Evolutionary conservation across 2,888 invertebrate genomes (phyloP).

Genomic region (Drosophila melanosoma): DNA sequence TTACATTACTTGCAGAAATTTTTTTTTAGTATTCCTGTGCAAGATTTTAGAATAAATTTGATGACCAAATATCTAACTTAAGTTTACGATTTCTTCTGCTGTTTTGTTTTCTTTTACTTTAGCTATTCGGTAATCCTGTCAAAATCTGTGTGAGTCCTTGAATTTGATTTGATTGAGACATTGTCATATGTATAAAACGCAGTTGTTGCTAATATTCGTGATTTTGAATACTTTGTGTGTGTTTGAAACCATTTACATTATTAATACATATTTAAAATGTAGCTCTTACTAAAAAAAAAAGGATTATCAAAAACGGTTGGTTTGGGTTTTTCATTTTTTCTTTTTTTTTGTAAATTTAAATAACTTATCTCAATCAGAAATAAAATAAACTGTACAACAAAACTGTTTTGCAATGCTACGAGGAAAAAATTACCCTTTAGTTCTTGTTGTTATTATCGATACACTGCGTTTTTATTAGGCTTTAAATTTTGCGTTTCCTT

Average conservation of each 20-base stretch:
- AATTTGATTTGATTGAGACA: slow-evolving; percentile 4
- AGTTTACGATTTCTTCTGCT: background rate
- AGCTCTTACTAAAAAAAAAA: slow-evolving; percentile 47
- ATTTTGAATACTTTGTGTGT: slow-evolving; percentile 52
- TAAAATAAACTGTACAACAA: slow-evolving; percentile 40
- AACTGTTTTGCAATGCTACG: slow-evolving; percentile 53
- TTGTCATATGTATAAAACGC: slow-evolving; percentile 24
- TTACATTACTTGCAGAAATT: background rate
- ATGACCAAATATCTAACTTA: slow-evolving; percentile 5
- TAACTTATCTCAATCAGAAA: slow-evolving; percentile 49
- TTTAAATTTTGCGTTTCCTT: slow-evolving; percentile 20
- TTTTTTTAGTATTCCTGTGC: background rate
- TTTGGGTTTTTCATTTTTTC: slow-evolving; percentile 7
- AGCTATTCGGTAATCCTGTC: slow-evolving; percentile 4
- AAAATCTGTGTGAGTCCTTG: slow-evolving; percentile 4
- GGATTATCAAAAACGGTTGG: slow-evolving; percentile 51
- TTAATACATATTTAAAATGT: slow-evolving; percentile 56
- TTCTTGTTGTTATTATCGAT: slow-evolving; percentile 41
- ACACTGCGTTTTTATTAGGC: slow-evolving; percentile 21
- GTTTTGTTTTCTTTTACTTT: background rate
- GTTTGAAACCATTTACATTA: slow-evolving; percentile 63
- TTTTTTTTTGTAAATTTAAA: slow-evolving; percentile 49
- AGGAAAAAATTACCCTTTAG: slow-evolving; percentile 72
- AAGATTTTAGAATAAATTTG: background rate
- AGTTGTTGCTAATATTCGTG: slow-evolving; percentile 34